These are phyloP conservation scores for Terrapene triunguis DNA, from an alignment of 2,113 vertebrate genomes.

Conservation along the genomic window DNA sequence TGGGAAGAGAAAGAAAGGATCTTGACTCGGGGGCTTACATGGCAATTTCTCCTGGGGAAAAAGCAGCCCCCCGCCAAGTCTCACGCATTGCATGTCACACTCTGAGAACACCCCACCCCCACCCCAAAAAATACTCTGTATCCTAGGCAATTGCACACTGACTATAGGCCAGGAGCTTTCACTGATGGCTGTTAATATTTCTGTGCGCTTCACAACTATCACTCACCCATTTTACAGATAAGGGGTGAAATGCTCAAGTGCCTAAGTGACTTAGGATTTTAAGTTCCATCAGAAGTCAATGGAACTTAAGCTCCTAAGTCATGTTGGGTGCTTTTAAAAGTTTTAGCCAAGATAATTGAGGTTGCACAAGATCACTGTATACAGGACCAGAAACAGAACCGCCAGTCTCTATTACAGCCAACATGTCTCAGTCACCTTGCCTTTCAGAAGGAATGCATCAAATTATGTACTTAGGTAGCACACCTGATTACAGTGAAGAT, in stretches of 20 bases:
- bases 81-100: rapidly evolving
- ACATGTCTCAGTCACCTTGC: not conserved
- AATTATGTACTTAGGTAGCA: not conserved
- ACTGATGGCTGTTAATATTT: not conserved
- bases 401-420: not conserved
- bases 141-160: not conserved
- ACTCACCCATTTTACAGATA: not conserved
- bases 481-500: not conserved
- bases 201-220: not conserved
- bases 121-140: not conserved
- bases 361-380: not conserved
- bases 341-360: not conserved
- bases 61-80: not conserved
- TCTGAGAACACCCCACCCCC: not conserved
- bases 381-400: not conserved
- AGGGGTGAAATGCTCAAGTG: not conserved
- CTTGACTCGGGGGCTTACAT: rapidly evolving
- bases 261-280: not conserved
- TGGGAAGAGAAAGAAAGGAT: not conserved
- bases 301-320: not conserved
- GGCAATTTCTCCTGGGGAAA: rapidly evolving
- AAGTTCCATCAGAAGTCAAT: not conserved
- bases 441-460: not conserved
- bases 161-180: not conserved
- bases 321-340: not conserved